Base-by-base conservation (phyloP, 2,888 invertebrate species). In the Drosophila subsilvestris region DNA sequence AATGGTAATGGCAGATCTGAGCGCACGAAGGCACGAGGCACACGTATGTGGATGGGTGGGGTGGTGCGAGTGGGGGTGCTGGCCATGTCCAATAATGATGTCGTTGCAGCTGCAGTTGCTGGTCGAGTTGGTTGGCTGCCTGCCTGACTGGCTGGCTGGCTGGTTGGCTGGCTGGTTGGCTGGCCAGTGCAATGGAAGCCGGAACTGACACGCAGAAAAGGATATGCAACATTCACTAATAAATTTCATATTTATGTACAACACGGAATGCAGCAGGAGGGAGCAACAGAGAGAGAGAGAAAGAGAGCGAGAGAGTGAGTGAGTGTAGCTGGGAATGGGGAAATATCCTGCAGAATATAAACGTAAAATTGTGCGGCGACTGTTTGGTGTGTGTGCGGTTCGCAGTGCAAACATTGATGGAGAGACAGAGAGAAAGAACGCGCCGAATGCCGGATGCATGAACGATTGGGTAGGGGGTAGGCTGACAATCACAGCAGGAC, bases 231-330 rank as follows among this genome's bases (percentile, higher is more conserved):
- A 83, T 77, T 87, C 78, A 87, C 88, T 86, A 86, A 86, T 89
- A 89, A 86, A 86, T 86, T 88, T 86, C 83, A 85, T 88, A 89
- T 89, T 86, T 89, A 86, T 87, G 86, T 79, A 75, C 71, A 83
- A 59, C 57, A 63, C 43, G 42, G 60, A 78, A 73, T 75, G 67
- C 72, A 81, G 84, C 72, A 76, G 37, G 14, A 37, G 37, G 75
- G 56, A 78, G 70, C 70, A 53, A 63, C 75, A 76, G 63, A 66
- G 68, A 59, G 20, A 22, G 43, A 10, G n/a, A 25, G 22, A 20
- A 3, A 3, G 22, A 22, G 22, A 4, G 22, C 3, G 2, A 3
- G 22, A 25, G 25, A 25, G 25, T 2, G 3, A 20, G 1, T 3
- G 42, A 27, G 7, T 32, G 45, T 37, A 12, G n/a, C 3, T 51